These are phyloP conservation scores for Argyrosomus regius DNA, from an alignment of 2,797 vertebrate species.

Conservation along the genomic window DNA sequence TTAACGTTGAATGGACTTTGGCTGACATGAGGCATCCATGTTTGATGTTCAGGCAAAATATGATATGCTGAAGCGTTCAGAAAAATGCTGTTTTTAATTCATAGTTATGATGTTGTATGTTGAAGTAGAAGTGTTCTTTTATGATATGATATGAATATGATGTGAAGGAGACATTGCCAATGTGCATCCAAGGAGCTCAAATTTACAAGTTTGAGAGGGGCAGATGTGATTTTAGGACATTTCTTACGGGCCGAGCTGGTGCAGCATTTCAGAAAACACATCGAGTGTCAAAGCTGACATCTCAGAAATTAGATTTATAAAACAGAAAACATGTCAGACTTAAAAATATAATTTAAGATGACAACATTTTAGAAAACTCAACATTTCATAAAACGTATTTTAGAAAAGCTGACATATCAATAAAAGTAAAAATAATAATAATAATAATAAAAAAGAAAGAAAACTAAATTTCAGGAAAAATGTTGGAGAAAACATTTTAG, in stretches of 20 bases:
- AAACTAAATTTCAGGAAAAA: too few relatives aligned
- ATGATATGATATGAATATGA: background rate
- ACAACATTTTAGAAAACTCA: too few relatives aligned
- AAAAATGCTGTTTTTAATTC: background rate
- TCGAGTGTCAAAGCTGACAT: background rate
- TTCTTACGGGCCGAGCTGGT: background rate
- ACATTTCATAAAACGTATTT: too few relatives aligned
- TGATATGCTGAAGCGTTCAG: background rate
- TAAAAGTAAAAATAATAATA: too few relatives aligned
- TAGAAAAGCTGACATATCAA: too few relatives aligned
- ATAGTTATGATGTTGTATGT: background rate
- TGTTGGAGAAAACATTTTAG: too few relatives aligned
- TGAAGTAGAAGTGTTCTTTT: background rate
- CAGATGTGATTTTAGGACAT: background rate
- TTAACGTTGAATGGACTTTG: slow-evolving; percentile 1
- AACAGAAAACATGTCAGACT: background rate
- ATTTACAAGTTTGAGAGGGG: background rate
- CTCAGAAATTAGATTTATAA: background rate
- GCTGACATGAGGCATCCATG: background rate
- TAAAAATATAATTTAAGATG: too few relatives aligned
- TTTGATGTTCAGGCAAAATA: background rate
- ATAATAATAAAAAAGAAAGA: too few relatives aligned
- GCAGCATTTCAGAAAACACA: background rate
- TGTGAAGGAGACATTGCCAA: background rate
- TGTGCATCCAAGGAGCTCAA: background rate